Evolutionary conservation across 2,113 vertebrate species (phyloP).

Genomic region (Rhinolophus ferrumequinum): DNA sequence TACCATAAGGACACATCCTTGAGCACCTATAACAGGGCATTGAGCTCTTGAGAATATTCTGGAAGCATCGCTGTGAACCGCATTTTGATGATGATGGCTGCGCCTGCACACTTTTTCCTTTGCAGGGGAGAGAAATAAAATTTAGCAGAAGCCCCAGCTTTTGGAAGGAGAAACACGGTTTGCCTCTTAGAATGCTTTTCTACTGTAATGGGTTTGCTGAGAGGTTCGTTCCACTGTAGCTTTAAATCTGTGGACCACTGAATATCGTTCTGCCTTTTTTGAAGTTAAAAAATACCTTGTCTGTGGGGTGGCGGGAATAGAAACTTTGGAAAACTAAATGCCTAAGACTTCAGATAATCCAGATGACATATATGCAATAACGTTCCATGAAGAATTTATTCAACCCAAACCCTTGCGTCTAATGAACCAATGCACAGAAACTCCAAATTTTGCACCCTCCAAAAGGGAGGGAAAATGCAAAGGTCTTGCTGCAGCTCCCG

Average conservation of each 20-base stretch:
- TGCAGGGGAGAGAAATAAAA: not conserved
- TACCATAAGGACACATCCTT: not conserved
- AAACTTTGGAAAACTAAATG: conserved; percentile 38
- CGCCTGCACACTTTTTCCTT: not conserved
- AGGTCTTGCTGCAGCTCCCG: conserved; percentile 10
- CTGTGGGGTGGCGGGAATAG: not conserved
- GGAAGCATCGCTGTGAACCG: not conserved
- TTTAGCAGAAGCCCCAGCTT: not conserved
- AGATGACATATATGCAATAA: not conserved
- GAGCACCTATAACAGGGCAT: not conserved
- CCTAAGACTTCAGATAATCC: not conserved
- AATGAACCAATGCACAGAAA: not conserved
- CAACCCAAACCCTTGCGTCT: not conserved
- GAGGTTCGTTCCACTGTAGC: not conserved
- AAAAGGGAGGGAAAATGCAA: conserved; percentile 4
- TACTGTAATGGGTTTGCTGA: not conserved
- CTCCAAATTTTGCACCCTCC: not conserved
- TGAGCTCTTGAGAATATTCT: conserved; percentile 43
- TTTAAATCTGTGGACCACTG: conserved; percentile 16
- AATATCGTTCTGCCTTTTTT: not conserved
- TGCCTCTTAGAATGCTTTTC: not conserved
- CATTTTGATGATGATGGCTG: not conserved
- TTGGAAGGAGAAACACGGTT: not conserved
- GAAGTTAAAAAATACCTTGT: not conserved
- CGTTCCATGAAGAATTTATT: not conserved